These are phyloP conservation scores for Bombus affinis DNA, from an alignment of 1,140 invertebrate species.

Conservation along the genomic window DNA sequence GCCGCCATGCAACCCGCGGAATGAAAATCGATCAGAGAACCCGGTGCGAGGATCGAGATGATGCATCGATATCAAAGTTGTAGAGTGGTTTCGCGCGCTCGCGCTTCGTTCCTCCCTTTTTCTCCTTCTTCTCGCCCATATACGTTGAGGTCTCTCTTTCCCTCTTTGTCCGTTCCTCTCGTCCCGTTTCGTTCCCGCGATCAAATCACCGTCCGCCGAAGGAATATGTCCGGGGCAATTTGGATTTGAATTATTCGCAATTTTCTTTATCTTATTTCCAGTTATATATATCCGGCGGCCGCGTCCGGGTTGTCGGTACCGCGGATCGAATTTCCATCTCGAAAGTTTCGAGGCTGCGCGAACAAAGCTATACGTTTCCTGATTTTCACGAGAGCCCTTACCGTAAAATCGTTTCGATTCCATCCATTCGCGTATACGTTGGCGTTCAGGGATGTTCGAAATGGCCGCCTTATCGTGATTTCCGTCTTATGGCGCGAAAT, in stretches of 20 bases:
- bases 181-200: slow-evolving; percentile 58
- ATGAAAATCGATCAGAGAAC: slow-evolving; percentile 82
- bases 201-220: slow-evolving; percentile 70
- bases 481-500: neutral
- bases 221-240: slow-evolving; percentile 79
- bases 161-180: slow-evolving; percentile 38
- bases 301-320: slow-evolving; percentile 45
- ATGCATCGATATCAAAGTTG: slow-evolving; percentile 82
- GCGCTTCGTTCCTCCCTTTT: slow-evolving; percentile 63
- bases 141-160: slow-evolving; percentile 6
- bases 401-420: neutral
- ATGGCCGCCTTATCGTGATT: slow-evolving; percentile 1
- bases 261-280: slow-evolving; percentile 79
- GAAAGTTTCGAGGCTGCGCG: slow-evolving; percentile 51
- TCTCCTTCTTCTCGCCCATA: slow-evolving; percentile 41
- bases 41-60: slow-evolving; percentile 80
- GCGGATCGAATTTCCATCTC: slow-evolving; percentile 67
- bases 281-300: slow-evolving; percentile 36
- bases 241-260: slow-evolving; percentile 80
- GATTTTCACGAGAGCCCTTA: slow-evolving; percentile 45
- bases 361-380: slow-evolving; percentile 43
- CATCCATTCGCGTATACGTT: neutral
- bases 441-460: neutral
- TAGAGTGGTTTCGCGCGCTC: slow-evolving; percentile 79
- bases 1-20: slow-evolving; percentile 77